A percentile compares a stretch with the other conserved stretches of the same genome.
Conservation (phyloP, 2,113 vertebrate genomes). For the Scophthalmus maximus region DNA sequence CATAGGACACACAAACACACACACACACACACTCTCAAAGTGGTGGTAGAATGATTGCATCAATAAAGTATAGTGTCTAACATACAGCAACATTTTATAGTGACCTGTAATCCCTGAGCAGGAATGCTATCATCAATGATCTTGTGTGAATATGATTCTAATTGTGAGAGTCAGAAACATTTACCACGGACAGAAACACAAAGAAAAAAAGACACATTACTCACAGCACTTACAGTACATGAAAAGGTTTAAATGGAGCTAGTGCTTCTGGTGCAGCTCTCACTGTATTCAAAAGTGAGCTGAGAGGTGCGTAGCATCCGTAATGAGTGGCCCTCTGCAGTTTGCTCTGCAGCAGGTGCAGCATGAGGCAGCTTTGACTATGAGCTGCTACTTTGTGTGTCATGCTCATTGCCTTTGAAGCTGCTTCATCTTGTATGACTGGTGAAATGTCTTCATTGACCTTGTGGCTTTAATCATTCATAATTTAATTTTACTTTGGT, state of each 20-base stretch:
- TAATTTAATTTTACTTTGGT: too few relatives aligned
- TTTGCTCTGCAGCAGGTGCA: neutral
- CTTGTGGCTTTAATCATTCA: neutral
- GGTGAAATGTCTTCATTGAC: neutral
- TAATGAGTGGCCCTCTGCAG: conserved; percentile 25
- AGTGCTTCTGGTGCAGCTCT: neutral
- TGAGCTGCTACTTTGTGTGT: neutral
- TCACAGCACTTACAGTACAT: too few relatives aligned
- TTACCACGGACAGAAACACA: neutral
- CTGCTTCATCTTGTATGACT: neutral
- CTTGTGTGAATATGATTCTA: conserved; percentile 1
- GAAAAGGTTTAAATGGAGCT: neutral
- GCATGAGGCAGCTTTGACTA: neutral
- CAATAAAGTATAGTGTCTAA: conserved; percentile 23
- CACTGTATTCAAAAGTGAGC: neutral
- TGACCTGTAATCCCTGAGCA: conserved; percentile 8
- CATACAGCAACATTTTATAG: neutral
- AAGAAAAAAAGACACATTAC: neutral
- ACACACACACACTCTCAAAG: neutral
- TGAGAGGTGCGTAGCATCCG: conserved; percentile 31
- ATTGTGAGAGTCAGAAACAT: neutral
- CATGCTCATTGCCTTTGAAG: conserved; percentile 9
- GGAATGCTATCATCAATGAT: neutral
- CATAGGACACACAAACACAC: neutral
- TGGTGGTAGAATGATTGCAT: conserved; percentile 17